Evolutionary conservation across 2,797 vertebrate genomes (phyloP).

Genomic region (Phyllotis vaccarum): DNA sequence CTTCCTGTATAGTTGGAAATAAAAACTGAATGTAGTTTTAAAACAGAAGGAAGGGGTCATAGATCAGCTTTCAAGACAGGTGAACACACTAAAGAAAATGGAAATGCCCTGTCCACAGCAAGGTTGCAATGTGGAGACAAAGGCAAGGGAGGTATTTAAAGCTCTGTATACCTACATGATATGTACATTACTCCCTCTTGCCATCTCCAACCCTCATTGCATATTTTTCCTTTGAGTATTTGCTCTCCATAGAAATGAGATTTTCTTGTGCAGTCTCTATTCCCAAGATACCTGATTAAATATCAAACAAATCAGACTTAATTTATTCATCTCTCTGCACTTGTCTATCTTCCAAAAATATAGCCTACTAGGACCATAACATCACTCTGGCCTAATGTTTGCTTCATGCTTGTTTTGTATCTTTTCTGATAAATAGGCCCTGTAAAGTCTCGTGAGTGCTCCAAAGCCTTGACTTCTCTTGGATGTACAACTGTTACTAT

Average conservation of each 20-base stretch:
- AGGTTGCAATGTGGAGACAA: too few species aligned
- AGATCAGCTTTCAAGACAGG: background rate
- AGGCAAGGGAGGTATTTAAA: background rate
- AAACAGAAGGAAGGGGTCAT: background rate
- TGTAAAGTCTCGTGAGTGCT: background rate
- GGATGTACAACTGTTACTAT: background rate
- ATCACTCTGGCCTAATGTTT: background rate
- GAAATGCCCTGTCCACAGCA: too few species aligned
- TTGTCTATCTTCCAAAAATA: background rate
- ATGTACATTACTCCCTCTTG: background rate
- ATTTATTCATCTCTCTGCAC: background rate
- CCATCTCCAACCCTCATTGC: background rate
- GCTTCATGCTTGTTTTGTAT: background rate
- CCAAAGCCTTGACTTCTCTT: background rate
- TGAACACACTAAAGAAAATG: too few species aligned
- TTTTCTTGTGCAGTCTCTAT: background rate
- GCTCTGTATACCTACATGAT: background rate
- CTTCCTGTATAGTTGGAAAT: background rate
- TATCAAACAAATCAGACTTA: background rate
- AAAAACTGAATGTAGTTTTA: background rate
- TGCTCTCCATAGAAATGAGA: background rate
- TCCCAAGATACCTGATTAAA: constrained; percentile 12
- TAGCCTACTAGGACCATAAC: background rate
- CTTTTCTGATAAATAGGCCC: background rate
- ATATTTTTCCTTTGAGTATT: background rate